Evolutionary conservation across 2,888 invertebrate genomes (phyloP), one percentile per base, ranked within the genome.

Genomic region (Unio pictorum): DNA sequence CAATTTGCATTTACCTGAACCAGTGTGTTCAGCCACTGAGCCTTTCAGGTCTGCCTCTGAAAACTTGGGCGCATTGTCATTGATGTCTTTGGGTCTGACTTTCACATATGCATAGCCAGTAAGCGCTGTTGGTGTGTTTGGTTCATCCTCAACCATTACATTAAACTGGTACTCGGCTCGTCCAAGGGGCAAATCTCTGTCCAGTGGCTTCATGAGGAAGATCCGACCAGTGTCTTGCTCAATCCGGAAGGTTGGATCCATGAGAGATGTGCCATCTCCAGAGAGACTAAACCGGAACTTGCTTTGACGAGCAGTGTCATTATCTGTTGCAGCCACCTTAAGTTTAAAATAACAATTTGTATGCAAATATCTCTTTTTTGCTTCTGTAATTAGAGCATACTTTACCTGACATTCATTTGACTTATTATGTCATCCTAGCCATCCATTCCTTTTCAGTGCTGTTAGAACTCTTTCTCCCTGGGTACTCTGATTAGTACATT

Each of bases 11-110:
- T 83, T 84, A 92, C 93, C 93, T 84, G 96, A 95, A 20, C 96
- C 96, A 81, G 97, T 97, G 90, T 98, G 97, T 91, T 98, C 98
- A 0, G 96, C 96, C 28, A 98, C 97, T 90, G 97, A 81, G 28
- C 89, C 89, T 20, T 79, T 76, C 56, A 88, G 72, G 6, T 78
- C 73, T 28, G 74, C 81, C 20, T 74, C 71, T 57, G 82, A 83
- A 73, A 98, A 98, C 84, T 95, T 94, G n/a, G 98, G 98, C 11
- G 96, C 95, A 91, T 98, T 98, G 92, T 98, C 98, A 92, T 98
- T 98, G 89, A 98, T 97, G 91, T 98, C 98, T 91, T 96, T 96
- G 66, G 98, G 93, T 91, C 96, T 97, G 78, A 98, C 97, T 92
- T 98, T 97, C 58, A 98, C 98, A 91, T 98, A 97, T 75, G 98